Base-by-base conservation (phyloP, 2,797 vertebrate species). In the Phrynocephalus vlangalii region DNA sequence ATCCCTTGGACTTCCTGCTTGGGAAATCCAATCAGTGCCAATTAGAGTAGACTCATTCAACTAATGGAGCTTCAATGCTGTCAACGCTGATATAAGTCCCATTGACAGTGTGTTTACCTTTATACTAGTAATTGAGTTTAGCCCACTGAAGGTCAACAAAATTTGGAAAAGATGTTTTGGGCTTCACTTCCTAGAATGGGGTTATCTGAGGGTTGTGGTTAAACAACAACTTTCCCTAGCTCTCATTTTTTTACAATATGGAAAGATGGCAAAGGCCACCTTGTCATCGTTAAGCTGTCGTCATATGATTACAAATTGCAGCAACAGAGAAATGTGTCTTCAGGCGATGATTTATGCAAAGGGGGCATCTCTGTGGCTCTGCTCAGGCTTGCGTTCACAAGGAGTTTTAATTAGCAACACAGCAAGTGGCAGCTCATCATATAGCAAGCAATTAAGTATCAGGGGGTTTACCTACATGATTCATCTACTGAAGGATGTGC, bases 391-490 rank as follows among this genome's bases (percentile, higher is more conserved):
- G 83, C 52, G 26, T 71, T 71, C 15, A 78, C 1, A 10, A 82
- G 72, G 63, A 52, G 15, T 68, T 56, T 85, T 88, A 85, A 88
- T 88, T 85, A 88, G 71, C 83, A 82, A 76, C 60, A 70, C 78
- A 81, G 87, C 83, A 85, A 88, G 78, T 67, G 71, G 87, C 44
- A 85, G 78, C 24, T 81, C 60, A 88, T 81, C 78, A 85, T 80
- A 75, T 76, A 85, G 63, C 83, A 88, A 68, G 83, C 87, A 85
- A 82, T 85, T 76, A 88, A 88, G 70, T 88, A 81, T 88, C 78
- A 81, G 60, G n/a, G 67, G 6, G 24, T 11, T 83, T 67, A 24
- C 86, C 56, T 5, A n/a, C 10, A 80, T 75, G 66, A 81, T 76
- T 88, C 83, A 88, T 85, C 60, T 85, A 82, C 71, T 76, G 28